Conservation (phyloP, 2,888 invertebrate species). For the Sinopyrophorus schimmeli region DNA sequence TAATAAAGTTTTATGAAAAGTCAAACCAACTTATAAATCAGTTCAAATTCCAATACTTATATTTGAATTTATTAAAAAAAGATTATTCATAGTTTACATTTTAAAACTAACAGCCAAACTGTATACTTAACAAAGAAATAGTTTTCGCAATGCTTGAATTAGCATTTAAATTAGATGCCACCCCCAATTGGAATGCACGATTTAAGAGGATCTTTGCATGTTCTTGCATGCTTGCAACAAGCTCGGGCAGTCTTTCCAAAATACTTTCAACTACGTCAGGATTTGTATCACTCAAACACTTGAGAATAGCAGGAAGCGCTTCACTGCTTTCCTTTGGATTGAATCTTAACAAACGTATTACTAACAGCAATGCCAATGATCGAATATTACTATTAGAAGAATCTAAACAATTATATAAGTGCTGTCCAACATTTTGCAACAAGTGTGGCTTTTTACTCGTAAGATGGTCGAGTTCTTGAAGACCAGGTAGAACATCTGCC, state of each 20-base stretch:
- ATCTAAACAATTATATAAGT: slow-evolving; percentile 66
- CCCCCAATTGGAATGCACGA: slow-evolving; percentile 81
- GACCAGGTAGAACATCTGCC: slow-evolving; percentile 61
- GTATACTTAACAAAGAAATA: slow-evolving; percentile 78
- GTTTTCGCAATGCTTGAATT: slow-evolving; percentile 77
- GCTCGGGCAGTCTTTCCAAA: slow-evolving; percentile 81
- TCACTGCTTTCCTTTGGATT: slow-evolving; percentile 60
- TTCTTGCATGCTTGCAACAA: slow-evolving; percentile 83
- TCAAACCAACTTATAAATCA: too few relatives aligned
- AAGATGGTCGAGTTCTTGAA: slow-evolving; percentile 75
- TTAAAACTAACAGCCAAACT: slow-evolving; percentile 73
- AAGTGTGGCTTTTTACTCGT: slow-evolving; percentile 71
- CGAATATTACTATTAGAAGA: slow-evolving; percentile 69
- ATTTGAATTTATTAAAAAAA: too few relatives aligned
- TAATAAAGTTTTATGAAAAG: slow-evolving; percentile 17
- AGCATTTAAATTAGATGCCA: slow-evolving; percentile 77
- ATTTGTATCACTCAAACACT: slow-evolving; percentile 78
- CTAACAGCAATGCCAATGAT: slow-evolving; percentile 69
- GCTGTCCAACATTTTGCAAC: slow-evolving; percentile 66
- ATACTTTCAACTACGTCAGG: slow-evolving; percentile 79
- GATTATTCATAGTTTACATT: too few relatives aligned
- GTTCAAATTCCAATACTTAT: too few relatives aligned
- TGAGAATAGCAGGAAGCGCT: slow-evolving; percentile 76
- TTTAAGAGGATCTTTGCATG: slow-evolving; percentile 77
- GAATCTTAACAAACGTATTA: slow-evolving; percentile 72